phyloP scores from a whole-genome alignment of 1,140 invertebrate species.

The Polyergus mexicanus region DNA sequence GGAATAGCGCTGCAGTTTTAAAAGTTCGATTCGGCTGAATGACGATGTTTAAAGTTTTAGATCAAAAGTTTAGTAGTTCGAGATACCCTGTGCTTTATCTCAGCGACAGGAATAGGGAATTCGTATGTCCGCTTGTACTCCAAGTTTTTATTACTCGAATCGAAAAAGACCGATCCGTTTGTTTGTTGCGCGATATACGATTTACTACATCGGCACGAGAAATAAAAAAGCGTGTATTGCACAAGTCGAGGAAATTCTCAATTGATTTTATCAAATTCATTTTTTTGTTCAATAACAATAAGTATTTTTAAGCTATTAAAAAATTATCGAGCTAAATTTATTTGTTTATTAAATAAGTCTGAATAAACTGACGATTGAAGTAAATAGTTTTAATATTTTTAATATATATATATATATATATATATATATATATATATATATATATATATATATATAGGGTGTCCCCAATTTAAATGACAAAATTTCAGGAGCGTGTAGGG shows the following conservation, averaged over 20 bases:
- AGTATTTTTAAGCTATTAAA: not conserved
- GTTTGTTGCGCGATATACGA: not conserved
- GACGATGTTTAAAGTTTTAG: conserved; percentile 59
- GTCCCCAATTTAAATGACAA: no score
- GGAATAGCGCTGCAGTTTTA: not conserved
- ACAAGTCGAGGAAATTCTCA: not conserved
- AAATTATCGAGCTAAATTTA: not conserved
- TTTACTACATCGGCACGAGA: not conserved
- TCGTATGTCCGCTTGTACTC: not conserved
- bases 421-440: no score
- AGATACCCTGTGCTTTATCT: conserved; percentile 45
- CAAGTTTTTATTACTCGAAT: conserved; percentile 9
- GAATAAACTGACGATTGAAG: not conserved
- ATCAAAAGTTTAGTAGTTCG: conserved; percentile 52
- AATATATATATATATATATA: no score
- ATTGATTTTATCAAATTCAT: not conserved
- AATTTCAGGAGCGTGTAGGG: no score
- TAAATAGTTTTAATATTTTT: not conserved
- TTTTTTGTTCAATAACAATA: not conserved
- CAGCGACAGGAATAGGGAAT: not conserved
- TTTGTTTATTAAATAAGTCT: not conserved
- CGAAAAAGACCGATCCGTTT: conserved; percentile 17
- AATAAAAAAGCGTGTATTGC: not conserved
- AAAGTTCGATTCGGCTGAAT: conserved; percentile 29
- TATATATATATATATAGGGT: no score